phyloP scores from a whole-genome alignment of 2,113 vertebrate genomes.

The Heterotilapia buettikoferi region DNA sequence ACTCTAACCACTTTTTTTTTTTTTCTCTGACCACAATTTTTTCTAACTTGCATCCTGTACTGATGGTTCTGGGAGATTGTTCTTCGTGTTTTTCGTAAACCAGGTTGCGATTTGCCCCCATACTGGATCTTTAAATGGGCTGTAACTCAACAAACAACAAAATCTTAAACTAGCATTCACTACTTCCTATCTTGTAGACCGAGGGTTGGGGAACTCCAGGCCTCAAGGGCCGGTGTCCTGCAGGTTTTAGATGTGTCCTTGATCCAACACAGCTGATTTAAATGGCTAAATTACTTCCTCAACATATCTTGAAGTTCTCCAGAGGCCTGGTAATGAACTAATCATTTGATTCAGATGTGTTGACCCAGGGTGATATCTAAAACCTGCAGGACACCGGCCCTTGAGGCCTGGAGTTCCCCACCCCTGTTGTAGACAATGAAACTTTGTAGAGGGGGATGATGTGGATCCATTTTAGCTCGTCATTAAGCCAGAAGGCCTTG shows the following conservation, averaged over 20 bases:
- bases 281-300: accelerated
- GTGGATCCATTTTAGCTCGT: neutral
- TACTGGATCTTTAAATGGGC: neutral
- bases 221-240: neutral
- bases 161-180: accelerated
- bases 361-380: neutral
- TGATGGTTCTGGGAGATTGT: neutral
- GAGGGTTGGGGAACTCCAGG: neutral
- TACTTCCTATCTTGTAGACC: accelerated
- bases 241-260: neutral
- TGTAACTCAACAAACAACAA: neutral
- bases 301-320: accelerated
- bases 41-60: neutral
- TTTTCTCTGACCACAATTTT: neutral
- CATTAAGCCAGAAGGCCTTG: neutral
- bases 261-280: accelerated
- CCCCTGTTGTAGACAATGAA: neutral
- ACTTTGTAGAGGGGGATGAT: neutral
- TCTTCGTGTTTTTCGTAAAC: accelerated
- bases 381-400: neutral
- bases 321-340: neutral
- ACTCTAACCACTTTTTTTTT: neutral
- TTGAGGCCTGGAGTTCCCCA: neutral
- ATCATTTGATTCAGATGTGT: neutral
- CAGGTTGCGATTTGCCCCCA: neutral